Evolutionary conservation across 1,140 invertebrate species (phyloP).

Genomic region (Scaptomyza montana): DNA sequence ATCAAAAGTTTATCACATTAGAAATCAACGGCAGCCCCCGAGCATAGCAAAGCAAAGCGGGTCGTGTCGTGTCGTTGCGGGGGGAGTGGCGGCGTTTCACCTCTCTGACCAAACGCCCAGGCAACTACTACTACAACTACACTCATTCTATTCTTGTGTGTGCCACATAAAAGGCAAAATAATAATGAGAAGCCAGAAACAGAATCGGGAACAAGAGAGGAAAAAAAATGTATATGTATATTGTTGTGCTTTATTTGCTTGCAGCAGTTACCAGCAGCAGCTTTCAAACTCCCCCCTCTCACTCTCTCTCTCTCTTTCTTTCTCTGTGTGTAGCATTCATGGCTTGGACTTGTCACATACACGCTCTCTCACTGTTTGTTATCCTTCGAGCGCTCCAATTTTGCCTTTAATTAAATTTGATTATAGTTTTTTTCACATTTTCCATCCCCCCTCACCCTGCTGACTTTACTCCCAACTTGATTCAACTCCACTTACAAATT

Average conservation of each 20-base stretch:
- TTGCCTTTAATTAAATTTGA: slow-evolving; percentile 80
- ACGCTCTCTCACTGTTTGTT: slow-evolving; percentile 42
- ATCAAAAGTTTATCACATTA: slow-evolving; percentile 73
- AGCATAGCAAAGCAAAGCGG: slow-evolving; percentile 6
- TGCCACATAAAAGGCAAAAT: slow-evolving; percentile 73
- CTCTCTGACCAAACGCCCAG: slow-evolving; percentile 3
- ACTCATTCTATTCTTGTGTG: slow-evolving; percentile 32
- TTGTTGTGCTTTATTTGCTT: slow-evolving; percentile 53
- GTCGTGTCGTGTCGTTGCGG: background rate
- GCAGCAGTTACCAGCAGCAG: slow-evolving; percentile 4
- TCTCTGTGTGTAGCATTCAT: slow-evolving; percentile 25
- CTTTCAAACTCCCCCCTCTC: background rate
- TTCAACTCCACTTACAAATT: slow-evolving; percentile 7
- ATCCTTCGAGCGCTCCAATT: slow-evolving; percentile 69
- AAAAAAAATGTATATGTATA: slow-evolving; percentile 46
- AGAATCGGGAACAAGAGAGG: slow-evolving; percentile 34
- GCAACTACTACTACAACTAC: background rate
- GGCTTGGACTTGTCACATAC: slow-evolving; percentile 59
- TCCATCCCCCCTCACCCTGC: slow-evolving; percentile 33
- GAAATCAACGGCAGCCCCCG: slow-evolving; percentile 63
- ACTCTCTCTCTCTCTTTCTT: background rate
- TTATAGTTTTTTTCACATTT: slow-evolving; percentile 73
- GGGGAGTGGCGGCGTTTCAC: background rate
- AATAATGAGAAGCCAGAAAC: slow-evolving; percentile 75
- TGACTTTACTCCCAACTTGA: slow-evolving; percentile 11